Evolutionary conservation across 2,888 invertebrate genomes (phyloP), one percentile per base, ranked within the genome.

Genomic region (Siphlonurus alternatus): DNA sequence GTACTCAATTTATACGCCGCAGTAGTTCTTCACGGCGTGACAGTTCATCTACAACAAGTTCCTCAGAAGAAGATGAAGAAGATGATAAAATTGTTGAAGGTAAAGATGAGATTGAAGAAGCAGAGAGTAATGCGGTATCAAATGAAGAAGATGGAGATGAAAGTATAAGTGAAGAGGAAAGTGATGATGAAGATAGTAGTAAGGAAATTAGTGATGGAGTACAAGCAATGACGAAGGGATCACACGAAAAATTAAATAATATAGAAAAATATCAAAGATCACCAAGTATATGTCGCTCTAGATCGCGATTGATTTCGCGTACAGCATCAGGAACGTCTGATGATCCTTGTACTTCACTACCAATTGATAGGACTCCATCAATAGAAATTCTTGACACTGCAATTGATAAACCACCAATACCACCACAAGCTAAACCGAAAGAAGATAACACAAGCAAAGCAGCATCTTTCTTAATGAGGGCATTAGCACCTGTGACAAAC

Each of bases 401-500:
- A 25, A 65, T 69, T 66, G 65, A 69, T 65, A 76, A 74, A 67
- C 76, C 76, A 69, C 78, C 81, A 38, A 74, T 79, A 1, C 78
- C 79, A 69, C 80, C 83, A 22, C 80, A 82, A 1, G 74, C 77
- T 2, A 75, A 74, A 69, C 76, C 79, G 18, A 77, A 76, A 67
- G 56, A 56, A 56, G 22, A 56, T 5, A 3, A 3, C 20, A 20
- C 56, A 56, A 56, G 22, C 7, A 56, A 56, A 20, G 56, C 56
- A 10, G 56, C 56, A 74, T 84, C 85, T 24, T 86, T 87, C 72
- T 76, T 88, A 62, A 84, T 87, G 76, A 76, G 87, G 71, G 86
- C 87, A 59, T 74, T 89, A 69, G 87, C 86, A 61, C 87, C 87
- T 1, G 87, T 88, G 3, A 86, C 88, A 22, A 87, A 84, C 76